Percentiles rank a stretch among this genome's conserved stretches.
phyloP scores from a whole-genome alignment of 64 coral and sea anemone genomes.

The Actinia tenebrosa region DNA sequence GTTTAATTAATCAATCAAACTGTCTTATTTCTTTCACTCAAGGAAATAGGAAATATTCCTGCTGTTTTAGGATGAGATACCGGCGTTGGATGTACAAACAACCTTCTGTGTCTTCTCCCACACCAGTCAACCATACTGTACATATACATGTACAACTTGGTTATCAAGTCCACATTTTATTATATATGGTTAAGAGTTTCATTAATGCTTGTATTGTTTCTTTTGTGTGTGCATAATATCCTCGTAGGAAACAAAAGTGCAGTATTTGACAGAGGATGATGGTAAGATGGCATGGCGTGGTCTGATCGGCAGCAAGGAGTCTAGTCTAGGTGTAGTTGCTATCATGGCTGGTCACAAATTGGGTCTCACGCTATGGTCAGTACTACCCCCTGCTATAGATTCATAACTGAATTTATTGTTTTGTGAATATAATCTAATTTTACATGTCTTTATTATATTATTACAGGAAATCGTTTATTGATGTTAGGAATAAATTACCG shows the following conservation, averaged over 20 bases:
- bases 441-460: neutral
- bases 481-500: constrained; percentile 50
- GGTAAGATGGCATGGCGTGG: constrained; percentile 66
- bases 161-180: too few species aligned
- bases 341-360: constrained; percentile 56
- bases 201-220: neutral
- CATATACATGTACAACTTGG: too few species aligned
- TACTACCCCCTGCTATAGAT: neutral
- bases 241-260: neutral
- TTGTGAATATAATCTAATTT: too few species aligned
- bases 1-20: too few species aligned
- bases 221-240: neutral
- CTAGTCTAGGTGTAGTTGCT: constrained; percentile 53
- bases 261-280: neutral
- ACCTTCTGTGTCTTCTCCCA: too few species aligned
- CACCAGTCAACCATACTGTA: too few species aligned
- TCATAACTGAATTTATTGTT: neutral
- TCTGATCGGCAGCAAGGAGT: constrained; percentile 30
- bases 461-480: constrained; percentile 81
- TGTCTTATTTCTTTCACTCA: too few species aligned
- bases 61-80: too few species aligned
- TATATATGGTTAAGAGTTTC: neutral
- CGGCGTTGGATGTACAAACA: too few species aligned
- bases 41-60: too few species aligned
- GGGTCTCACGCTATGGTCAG: constrained; percentile 64